A percentile compares a stretch with the other conserved stretches of the same genome.
Conservation (phyloP, 2,888 invertebrate species). For the Phlogophora meticulosa region DNA sequence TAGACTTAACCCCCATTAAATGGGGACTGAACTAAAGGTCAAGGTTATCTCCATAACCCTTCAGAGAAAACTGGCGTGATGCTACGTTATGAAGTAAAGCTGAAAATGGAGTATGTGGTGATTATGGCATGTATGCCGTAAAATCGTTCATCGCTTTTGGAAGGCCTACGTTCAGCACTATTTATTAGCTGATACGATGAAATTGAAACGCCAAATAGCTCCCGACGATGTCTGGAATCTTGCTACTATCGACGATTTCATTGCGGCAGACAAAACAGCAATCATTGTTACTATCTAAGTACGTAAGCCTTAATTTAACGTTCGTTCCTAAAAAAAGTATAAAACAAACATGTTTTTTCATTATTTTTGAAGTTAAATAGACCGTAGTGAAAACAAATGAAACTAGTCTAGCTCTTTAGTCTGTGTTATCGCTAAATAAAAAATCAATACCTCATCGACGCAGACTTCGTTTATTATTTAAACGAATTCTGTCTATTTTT, state of each 20-base stretch:
- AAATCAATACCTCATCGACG: conserved; percentile 11
- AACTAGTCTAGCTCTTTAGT: neutral
- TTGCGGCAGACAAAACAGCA: conserved; percentile 13
- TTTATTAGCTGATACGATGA: conserved; percentile 34
- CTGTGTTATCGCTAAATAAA: conserved; percentile 15
- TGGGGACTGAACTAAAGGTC: no score
- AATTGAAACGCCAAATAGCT: conserved; percentile 37
- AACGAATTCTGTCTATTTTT: neutral
- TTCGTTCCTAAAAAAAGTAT: neutral
- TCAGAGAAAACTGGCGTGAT: no score
- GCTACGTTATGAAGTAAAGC: neutral
- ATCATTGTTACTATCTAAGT: conserved; percentile 11
- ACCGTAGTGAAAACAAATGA: conserved; percentile 18
- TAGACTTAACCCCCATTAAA: no score
- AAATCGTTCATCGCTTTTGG: neutral
- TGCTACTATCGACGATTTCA: conserved; percentile 22
- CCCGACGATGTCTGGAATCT: conserved; percentile 36
- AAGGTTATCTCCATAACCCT: no score
- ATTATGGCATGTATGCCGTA: neutral
- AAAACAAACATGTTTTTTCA: neutral
- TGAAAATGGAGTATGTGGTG: neutral
- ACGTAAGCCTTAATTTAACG: neutral
- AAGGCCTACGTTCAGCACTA: neutral
- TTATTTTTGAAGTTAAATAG: conserved; percentile 28
- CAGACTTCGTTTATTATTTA: conserved; percentile 28